A percentile compares a stretch with the other conserved stretches of the same genome.
Evolutionary conservation across 2,113 vertebrate genomes (phyloP).

Genomic region (Muscicapa adusta): DNA sequence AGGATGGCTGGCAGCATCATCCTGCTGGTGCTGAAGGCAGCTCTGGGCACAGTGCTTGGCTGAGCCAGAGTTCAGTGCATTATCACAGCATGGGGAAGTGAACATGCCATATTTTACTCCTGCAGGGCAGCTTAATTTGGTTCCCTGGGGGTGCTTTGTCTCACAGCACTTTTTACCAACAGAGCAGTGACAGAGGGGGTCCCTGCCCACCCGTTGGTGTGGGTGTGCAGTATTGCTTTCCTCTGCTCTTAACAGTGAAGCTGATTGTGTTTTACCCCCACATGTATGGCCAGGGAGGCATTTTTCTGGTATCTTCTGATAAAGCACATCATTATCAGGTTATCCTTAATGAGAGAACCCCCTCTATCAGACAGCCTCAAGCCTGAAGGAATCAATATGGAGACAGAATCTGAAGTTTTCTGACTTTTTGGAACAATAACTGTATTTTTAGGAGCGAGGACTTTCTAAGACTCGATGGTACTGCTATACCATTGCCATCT

Average conservation of each 20-base stretch:
- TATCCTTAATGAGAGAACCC: background rate
- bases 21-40: accelerated
- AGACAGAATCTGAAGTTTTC: background rate
- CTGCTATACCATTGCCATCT: background rate
- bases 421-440: background rate
- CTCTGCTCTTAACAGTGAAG: background rate
- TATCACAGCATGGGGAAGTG: accelerated
- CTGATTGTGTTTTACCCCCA: background rate
- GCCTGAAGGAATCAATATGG: background rate
- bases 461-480: accelerated
- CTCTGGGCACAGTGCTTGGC: background rate
- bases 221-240: background rate
- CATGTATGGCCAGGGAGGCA: background rate
- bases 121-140: background rate
- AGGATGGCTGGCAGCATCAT: accelerated
- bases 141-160: background rate
- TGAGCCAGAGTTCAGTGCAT: background rate
- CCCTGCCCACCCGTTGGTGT: background rate
- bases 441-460: background rate
- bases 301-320: background rate
- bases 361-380: background rate
- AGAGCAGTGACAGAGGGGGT: background rate
- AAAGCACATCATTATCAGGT: background rate
- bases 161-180: background rate
- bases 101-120: background rate